Percentiles rank a stretch among this genome's conserved stretches.
Conservation (phyloP, 2,113 vertebrate species). For the Tachycineta bicolor region DNA sequence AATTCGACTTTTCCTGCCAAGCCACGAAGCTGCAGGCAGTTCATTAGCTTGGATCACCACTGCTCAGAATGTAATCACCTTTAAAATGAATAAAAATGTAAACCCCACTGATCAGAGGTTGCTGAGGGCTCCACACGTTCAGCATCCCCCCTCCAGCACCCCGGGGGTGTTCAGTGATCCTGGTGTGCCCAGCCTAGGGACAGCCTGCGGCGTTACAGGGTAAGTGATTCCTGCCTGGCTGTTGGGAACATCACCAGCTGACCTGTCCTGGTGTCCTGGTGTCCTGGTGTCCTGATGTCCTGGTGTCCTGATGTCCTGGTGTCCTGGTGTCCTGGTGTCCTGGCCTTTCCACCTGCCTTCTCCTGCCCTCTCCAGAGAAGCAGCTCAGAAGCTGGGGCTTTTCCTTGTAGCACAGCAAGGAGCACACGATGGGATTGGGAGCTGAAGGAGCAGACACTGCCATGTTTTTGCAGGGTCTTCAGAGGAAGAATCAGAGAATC, state of each 20-base stretch:
- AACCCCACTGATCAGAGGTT: background rate
- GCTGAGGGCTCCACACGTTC: background rate
- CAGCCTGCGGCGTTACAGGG: rapidly evolving
- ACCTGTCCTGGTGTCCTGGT: no score
- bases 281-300: background rate
- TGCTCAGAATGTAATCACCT: background rate
- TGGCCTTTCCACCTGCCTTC: rapidly evolving
- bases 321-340: background rate
- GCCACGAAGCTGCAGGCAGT: background rate
- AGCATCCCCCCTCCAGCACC: background rate
- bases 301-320: rapidly evolving
- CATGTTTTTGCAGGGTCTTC: rapidly evolving
- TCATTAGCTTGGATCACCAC: background rate
- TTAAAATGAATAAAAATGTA: background rate
- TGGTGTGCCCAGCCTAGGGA: background rate
- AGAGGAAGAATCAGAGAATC: background rate
- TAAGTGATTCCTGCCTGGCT: background rate
- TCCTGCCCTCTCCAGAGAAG: background rate
- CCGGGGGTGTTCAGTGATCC: no score
- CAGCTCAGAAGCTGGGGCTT: background rate
- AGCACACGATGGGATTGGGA: rapidly evolving
- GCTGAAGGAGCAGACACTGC: background rate
- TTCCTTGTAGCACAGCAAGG: rapidly evolving
- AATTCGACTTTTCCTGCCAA: background rate
- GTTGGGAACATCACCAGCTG: background rate